These are phyloP conservation scores for Antidorcas marsupialis DNA, from an alignment of 2,113 vertebrate species.

Conservation along the genomic window DNA sequence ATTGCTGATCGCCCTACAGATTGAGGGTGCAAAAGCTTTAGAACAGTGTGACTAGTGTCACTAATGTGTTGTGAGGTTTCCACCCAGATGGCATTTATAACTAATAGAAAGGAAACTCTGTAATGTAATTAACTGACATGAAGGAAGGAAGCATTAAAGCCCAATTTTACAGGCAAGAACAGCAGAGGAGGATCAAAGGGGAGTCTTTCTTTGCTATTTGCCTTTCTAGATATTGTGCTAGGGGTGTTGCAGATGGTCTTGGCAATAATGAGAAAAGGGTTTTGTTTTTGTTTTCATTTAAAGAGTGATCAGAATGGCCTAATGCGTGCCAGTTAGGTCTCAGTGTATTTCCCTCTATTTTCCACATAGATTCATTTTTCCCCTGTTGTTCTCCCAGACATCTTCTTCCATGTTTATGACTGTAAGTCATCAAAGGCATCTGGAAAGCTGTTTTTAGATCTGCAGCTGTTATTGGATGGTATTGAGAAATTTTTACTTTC, in stretches of 20 bases:
- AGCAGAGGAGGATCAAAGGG: background rate
- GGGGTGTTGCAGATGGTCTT: background rate
- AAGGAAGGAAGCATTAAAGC: background rate
- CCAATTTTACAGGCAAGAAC: background rate
- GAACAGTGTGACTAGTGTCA: background rate
- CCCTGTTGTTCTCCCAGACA: background rate
- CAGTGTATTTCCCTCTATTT: background rate
- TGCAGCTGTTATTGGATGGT: constrained; percentile 27
- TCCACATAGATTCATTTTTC: background rate
- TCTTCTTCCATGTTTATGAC: background rate
- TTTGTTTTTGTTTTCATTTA: background rate
- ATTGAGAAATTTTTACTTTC: constrained; percentile 4
- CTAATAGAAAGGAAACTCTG: background rate
- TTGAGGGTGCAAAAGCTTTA: background rate
- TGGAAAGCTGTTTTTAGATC: background rate
- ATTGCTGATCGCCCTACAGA: background rate
- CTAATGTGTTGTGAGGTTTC: background rate
- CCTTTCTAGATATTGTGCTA: background rate
- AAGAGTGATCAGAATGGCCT: background rate
- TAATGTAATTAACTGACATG: constrained; percentile 40
- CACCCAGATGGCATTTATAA: background rate
- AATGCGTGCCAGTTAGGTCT: background rate
- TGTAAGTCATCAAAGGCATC: background rate
- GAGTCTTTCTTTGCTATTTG: background rate
- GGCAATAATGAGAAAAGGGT: background rate